Evolutionary conservation across 2,888 invertebrate genomes (phyloP).

Genomic region (Diaprepes abbreviatus): DNA sequence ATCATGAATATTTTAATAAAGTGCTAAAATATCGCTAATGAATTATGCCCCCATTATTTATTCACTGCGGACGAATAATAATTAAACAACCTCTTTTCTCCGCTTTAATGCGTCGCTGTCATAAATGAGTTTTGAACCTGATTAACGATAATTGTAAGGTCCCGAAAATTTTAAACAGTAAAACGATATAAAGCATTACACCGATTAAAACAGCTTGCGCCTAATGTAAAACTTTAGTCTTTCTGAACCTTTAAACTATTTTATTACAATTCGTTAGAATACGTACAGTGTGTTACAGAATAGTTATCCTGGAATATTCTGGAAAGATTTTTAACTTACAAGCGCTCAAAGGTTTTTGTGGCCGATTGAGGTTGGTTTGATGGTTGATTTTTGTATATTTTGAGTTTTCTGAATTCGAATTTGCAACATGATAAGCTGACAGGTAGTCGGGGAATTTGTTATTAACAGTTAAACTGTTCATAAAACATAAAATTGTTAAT

Average conservation of each 20-base stretch:
- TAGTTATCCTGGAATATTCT: no score
- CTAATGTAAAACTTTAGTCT: constrained; percentile 3
- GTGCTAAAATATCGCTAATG: constrained; percentile 41
- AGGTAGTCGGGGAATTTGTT: no score
- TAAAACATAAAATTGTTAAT: no score
- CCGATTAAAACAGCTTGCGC: not conserved
- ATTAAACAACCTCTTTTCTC: constrained; percentile 13
- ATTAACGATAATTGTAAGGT: constrained; percentile 12
- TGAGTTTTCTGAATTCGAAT: no score
- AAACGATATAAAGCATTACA: not conserved
- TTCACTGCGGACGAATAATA: constrained; percentile 11
- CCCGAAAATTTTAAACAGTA: constrained; percentile 8
- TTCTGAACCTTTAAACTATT: not conserved
- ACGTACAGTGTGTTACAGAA: no score
- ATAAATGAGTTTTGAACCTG: constrained; percentile 9
- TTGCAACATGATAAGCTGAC: no score
- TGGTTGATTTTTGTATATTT: no score
- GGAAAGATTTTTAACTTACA: no score
- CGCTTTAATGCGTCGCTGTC: constrained; percentile 13
- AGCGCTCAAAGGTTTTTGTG: no score
- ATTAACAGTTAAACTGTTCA: no score
- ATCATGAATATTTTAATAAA: constrained; percentile 14
- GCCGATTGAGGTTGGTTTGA: no score
- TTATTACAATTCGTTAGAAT: no score
- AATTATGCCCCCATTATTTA: constrained; percentile 34